Percentiles rank a stretch among this genome's conserved stretches.
These are phyloP conservation scores for Helobdella robusta DNA, from an alignment of 2,888 invertebrate genomes.

Conservation along the genomic window DNA sequence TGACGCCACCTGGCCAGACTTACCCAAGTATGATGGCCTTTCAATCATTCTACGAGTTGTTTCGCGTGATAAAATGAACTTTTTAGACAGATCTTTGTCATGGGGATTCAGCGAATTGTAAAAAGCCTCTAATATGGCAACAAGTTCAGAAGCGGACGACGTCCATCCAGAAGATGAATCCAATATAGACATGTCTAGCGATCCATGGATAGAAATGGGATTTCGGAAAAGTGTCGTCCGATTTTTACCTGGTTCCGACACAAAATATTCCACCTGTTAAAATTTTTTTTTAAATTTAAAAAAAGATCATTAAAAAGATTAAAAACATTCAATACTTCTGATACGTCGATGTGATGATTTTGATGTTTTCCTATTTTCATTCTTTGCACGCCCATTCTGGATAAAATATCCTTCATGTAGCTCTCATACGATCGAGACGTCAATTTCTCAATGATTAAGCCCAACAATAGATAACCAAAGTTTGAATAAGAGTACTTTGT, in stretches of 20 bases:
- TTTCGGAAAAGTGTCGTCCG: neutral
- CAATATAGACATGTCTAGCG: slow-evolving; percentile 40
- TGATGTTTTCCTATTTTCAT: slow-evolving; percentile 35
- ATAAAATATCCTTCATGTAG: slow-evolving; percentile 36
- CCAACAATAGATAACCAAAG: slow-evolving; percentile 43
- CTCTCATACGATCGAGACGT: slow-evolving; percentile 37
- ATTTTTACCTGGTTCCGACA: slow-evolving; percentile 19
- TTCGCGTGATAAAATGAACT: neutral
- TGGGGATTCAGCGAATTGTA: neutral
- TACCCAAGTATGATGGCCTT: slow-evolving; percentile 20
- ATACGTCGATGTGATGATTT: slow-evolving; percentile 32
- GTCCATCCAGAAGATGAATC: slow-evolving; percentile 43
- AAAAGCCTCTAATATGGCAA: slow-evolving; percentile 32
- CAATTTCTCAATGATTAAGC: slow-evolving; percentile 40
- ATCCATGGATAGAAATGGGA: slow-evolving; percentile 40
- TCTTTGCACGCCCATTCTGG: slow-evolving; percentile 34
- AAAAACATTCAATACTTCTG: slow-evolving; percentile 33
- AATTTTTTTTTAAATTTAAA: neutral
- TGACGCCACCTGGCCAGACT: neutral
- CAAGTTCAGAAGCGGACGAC: slow-evolving; percentile 38
- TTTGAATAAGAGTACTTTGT: slow-evolving; percentile 44
- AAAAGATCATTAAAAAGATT: too few species aligned
- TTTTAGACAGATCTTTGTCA: neutral
- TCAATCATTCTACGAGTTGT: slow-evolving; percentile 27
- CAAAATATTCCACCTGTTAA: slow-evolving; percentile 33